Conservation (phyloP, 2,113 vertebrate species). For the Ondatra zibethicus region DNA sequence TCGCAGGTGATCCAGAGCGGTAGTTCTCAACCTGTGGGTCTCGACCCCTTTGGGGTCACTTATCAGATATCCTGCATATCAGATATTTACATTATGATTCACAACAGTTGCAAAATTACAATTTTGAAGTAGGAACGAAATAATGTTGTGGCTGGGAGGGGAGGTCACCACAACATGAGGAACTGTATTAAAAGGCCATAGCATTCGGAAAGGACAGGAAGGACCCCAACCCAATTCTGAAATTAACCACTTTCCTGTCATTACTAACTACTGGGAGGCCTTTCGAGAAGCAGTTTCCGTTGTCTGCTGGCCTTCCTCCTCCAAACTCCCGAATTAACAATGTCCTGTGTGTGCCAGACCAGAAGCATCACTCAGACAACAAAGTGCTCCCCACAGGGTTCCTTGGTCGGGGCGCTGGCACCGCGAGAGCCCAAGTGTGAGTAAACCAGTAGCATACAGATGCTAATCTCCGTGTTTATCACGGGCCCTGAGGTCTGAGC, state of each 20-base stretch:
- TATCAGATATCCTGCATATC: not conserved
- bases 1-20: too few species aligned
- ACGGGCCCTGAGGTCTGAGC: slow-evolving; percentile 28
- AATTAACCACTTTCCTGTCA: not conserved
- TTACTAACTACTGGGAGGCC: not conserved
- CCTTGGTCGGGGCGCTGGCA: not conserved
- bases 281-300: slow-evolving; percentile 37
- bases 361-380: not conserved
- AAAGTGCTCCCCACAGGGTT: slow-evolving; percentile 54
- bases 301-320: slow-evolving; percentile 47
- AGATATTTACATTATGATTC: not conserved
- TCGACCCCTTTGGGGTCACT: too few species aligned
- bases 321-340: slow-evolving; percentile 30
- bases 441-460: slow-evolving; percentile 54
- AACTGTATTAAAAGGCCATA: not conserved
- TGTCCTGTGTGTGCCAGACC: not conserved
- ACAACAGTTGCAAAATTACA: not conserved
- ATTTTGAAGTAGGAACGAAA: not conserved
- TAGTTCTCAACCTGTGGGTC: not conserved
- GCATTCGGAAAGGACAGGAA: not conserved
- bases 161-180: not conserved
- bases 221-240: not conserved
- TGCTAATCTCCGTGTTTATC: slow-evolving; percentile 69
- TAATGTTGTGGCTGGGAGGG: not conserved
- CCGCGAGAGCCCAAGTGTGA: not conserved